Conservation (phyloP, 2,888 invertebrate species). For the Polydrusus cervinus region DNA sequence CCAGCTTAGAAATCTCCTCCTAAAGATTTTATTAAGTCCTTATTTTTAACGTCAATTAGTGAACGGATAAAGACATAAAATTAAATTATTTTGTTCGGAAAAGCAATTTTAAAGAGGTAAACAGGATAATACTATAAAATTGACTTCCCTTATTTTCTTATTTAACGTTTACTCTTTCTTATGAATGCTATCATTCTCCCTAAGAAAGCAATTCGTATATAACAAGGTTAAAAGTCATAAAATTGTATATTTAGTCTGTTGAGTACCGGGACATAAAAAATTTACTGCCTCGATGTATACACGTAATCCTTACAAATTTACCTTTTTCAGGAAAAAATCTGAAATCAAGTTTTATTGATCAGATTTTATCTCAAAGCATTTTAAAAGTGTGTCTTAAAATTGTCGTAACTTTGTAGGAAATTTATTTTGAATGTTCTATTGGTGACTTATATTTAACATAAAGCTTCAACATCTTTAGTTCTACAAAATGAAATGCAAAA, state of each 20-base stretch:
- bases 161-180: constrained; percentile 12
- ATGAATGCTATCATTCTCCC: constrained; percentile 28
- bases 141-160: constrained; percentile 1
- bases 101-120: constrained; percentile 22
- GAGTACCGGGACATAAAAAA: constrained; percentile 58
- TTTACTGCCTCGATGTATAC: constrained; percentile 37
- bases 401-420: background rate
- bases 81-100: constrained; percentile 5
- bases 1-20: too few species aligned
- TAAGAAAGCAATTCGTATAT: constrained; percentile 37
- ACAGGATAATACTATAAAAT: constrained; percentile 28
- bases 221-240: constrained; percentile 60
- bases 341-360: constrained; percentile 18
- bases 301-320: constrained; percentile 26
- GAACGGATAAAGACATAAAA: background rate
- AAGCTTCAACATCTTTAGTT: too few species aligned
- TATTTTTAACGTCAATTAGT: constrained; percentile 2
- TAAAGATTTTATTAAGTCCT: background rate
- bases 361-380: constrained; percentile 4
- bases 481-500: too few species aligned
- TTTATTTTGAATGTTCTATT: background rate
- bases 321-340: constrained; percentile 27
- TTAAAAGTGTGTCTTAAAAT: background rate
- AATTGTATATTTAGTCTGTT: constrained; percentile 61
- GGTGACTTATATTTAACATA: too few species aligned